These are phyloP conservation scores for Parambassis ranga DNA, from an alignment of 2,797 vertebrate species.

Conservation along the genomic window DNA sequence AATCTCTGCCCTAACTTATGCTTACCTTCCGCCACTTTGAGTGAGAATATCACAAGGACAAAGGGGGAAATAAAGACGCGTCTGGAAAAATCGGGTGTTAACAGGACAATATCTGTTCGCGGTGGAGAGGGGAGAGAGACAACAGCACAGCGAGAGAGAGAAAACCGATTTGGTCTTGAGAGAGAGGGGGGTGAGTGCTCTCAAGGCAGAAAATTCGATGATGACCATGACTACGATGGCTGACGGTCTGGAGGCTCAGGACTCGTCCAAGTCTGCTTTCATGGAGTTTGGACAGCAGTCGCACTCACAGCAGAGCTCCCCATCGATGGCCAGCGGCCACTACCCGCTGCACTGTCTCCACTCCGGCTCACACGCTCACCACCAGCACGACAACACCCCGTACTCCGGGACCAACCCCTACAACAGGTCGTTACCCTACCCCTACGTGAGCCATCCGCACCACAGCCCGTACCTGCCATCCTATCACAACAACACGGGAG, in stretches of 20 bases:
- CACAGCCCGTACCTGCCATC: constrained; percentile 97
- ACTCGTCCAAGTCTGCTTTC: constrained; percentile 99
- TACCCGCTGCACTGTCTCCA: constrained; percentile 98
- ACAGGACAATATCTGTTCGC: constrained; percentile 83
- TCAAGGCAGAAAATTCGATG: constrained; percentile 97
- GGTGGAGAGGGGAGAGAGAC: constrained; percentile 79
- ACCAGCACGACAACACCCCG: constrained; percentile 90
- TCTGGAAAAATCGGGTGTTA: constrained; percentile 79
- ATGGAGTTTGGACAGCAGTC: constrained; percentile 97
- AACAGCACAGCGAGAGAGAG: constrained; percentile 75
- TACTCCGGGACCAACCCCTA: constrained; percentile 86
- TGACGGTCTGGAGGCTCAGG: constrained; percentile 99
- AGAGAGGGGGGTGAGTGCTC: constrained; percentile 86
- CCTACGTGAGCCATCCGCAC: constrained; percentile 96
- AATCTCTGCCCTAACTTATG: constrained; percentile 90
- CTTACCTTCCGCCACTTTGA: constrained; percentile 80
- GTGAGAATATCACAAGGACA: constrained; percentile 80
- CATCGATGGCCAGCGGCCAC: constrained; percentile 95
- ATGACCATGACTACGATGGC: constrained; percentile 99
- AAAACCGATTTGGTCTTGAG: constrained; percentile 82
- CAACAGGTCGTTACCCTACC: constrained; percentile 95
- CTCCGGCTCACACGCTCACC: constrained; percentile 91
- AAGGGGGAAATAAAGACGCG: constrained; percentile 69
- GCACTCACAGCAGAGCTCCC: constrained; percentile 93
- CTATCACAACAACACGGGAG: constrained; percentile 92